Conservation (phyloP, 2,888 invertebrate genomes). For the Orchesellides sinensis region DNA sequence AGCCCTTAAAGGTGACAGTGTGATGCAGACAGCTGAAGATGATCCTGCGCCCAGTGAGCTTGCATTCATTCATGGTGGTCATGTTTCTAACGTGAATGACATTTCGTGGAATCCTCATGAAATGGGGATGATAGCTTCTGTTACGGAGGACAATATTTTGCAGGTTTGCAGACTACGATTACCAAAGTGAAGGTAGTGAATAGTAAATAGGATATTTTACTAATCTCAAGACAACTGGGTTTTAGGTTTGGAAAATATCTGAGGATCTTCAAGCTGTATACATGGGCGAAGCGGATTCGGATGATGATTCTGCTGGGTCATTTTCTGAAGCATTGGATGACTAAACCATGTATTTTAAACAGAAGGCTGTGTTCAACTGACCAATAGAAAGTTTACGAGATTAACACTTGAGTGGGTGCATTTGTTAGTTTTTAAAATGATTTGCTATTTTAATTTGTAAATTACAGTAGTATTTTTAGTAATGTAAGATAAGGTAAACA, state of each 20-base stretch:
- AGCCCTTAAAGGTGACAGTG: background rate
- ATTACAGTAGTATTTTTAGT: background rate
- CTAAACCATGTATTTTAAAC: background rate
- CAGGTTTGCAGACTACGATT: conserved; percentile 22
- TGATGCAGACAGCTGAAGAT: conserved; percentile 11
- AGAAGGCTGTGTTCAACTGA: background rate
- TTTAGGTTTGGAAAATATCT: conserved; percentile 40
- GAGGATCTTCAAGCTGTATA: conserved; percentile 37
- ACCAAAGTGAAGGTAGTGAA: too few relatives aligned
- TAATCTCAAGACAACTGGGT: background rate
- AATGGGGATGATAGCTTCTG: conserved; percentile 51
- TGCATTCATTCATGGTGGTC: conserved; percentile 54
- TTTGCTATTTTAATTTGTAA: background rate
- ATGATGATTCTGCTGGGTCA: conserved; percentile 28
- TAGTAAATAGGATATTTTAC: too few relatives aligned
- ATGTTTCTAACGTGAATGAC: conserved; percentile 39
- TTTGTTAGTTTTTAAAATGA: background rate
- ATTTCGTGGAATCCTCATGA: conserved; percentile 59
- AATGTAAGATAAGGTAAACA: background rate
- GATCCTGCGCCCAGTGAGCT: conserved; percentile 34
- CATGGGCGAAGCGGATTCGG: conserved; percentile 28
- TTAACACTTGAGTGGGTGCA: background rate
- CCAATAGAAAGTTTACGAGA: too few relatives aligned
- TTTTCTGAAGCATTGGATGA: conserved; percentile 33
- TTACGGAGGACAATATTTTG: conserved; percentile 53